These are phyloP conservation scores for Cepaea hortensis DNA, from an alignment of 2,888 invertebrate genomes.

Conservation along the genomic window DNA sequence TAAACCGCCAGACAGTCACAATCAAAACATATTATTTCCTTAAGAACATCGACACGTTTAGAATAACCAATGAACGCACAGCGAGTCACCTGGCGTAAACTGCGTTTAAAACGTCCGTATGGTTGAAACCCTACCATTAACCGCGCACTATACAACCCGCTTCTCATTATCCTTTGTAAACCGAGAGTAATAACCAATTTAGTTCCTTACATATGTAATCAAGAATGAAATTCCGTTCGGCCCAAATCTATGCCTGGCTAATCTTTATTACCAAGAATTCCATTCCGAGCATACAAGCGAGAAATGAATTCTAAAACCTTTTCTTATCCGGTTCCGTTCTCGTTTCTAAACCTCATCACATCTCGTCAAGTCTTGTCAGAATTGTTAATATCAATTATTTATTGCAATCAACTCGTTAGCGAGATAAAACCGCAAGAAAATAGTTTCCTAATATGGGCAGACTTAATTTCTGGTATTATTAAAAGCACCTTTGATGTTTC, in stretches of 20 bases:
- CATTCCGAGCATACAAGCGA: background rate
- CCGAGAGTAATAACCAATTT: conserved; percentile 30
- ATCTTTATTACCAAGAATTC: conserved; percentile 18
- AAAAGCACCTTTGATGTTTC: conserved; percentile 25
- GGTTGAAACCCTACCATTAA: background rate
- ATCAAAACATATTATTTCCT: too few relatives aligned
- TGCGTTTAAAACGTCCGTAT: background rate
- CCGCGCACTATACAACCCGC: background rate
- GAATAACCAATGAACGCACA: too few relatives aligned
- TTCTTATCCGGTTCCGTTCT: conserved; percentile 25
- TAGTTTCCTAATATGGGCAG: conserved; percentile 1
- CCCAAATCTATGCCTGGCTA: conserved; percentile 23
- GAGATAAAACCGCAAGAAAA: conserved; percentile 2
- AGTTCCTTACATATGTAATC: conserved; percentile 25
- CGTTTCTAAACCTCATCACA: conserved; percentile 18
- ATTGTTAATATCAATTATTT: conserved; percentile 22
- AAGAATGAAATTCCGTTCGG: conserved; percentile 19
- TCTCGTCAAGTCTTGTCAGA: background rate
- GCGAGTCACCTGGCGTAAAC: too few relatives aligned
- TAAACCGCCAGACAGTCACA: too few relatives aligned
- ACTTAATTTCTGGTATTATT: conserved; percentile 15
- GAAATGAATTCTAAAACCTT: conserved; percentile 21
- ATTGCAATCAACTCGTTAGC: conserved; percentile 30
- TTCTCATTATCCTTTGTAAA: conserved; percentile 6
- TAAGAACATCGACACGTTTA: too few relatives aligned